Evolutionary conservation across 1,140 invertebrate genomes (phyloP), one percentile per base, ranked within the genome.

Genomic region (Hydropsyche tenuis): DNA sequence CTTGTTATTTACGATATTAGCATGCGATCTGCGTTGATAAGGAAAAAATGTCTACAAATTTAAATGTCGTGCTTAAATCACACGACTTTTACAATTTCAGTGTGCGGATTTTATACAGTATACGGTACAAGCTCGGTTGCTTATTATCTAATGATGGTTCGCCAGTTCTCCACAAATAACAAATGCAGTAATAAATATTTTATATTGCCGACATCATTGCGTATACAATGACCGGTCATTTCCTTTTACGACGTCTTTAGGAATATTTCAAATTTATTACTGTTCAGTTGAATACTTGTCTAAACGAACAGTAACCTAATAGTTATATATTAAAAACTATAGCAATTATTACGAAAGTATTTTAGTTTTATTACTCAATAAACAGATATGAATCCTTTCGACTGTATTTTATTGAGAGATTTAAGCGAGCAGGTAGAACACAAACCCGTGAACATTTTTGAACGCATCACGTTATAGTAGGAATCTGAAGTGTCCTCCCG

Each of bases 401-500:
- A 14, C 12, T 37, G 12, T 46, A 18, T n/a, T 43, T 43, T 45
- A 27, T 22, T 7, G 27, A 22, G 42, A 30, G 27, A 73, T 56
- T 22, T 63, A 53, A 46, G 1, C 53, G 73, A 25, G 16, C 64
- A 68, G 65, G 42, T 56, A 73, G 65, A 37, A 23, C 42, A 46
- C 16, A 74, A 74, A 74, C 68, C 73, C 30, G 66, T 12, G 45
- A 30, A 69, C 27, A 48, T 51, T 30, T 72, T 64, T 14, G 46
- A 64, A 64, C 23, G 66, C 63, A n/a, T 66, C 18, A 18, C 60
- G 63, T 42, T 43, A 27, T 30, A 30, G 37, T 9, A 12, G 5
- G 16, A 9, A 46, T n/a, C 6, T 16, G 7, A 27, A 23, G 42
- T 46, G n/a, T 5, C n/a, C 65, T 16, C 46, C n/a, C 45, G 43